Evolutionary conservation across 2,113 vertebrate species (phyloP), one percentile per base, ranked within the genome.

Genomic region (Petroica traversi): DNA sequence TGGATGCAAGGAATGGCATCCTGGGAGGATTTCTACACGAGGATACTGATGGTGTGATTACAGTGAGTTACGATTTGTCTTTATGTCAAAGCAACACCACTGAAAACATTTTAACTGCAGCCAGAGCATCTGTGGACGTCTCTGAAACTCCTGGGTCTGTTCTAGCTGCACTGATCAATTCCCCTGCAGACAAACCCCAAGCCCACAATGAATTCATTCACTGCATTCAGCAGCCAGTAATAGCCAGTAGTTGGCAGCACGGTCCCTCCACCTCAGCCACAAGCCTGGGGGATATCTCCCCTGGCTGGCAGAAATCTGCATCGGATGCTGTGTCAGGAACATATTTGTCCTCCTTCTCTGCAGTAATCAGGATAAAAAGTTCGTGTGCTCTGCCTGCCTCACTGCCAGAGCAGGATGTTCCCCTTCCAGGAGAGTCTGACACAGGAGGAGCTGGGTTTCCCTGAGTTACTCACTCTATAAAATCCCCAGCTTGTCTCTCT

Each of bases 161-260:
- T 52, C 46, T 57, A 34, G 52, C 41, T 54, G 58, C 69, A 22
- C 40, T 36, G 28, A 51, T 61, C 58, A 29, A 55, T 63, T 59
- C 84, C 77, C 77, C 31, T 4, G 22, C 77, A 93, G 69, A 91
- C 52, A 92, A 92, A 81, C 28, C 86, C 61, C 77, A 33, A 85
- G 49, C 54, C 86, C 52, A 67, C 52, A 33, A 15, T 18, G 84
- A 91, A 92, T 84, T 72, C 28, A 61, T 52, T 84, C 89, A 43
- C 80, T 55, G 40, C 7, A 26, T 36, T 68, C 69, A 61, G 89
- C 94, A 94, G 82, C 78, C 55, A 85, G 62, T 18, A 63, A 41
- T 17, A 92, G 81, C 95, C 96, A 93, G 96, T 80, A 96, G 96
- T 29, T 95, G 95, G 95, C 94, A 97, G 96, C 92, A 95, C 3